Conservation (phyloP, 37 sponge, comb jelly and placozoan species). For the Beroe forskalii region DNA sequence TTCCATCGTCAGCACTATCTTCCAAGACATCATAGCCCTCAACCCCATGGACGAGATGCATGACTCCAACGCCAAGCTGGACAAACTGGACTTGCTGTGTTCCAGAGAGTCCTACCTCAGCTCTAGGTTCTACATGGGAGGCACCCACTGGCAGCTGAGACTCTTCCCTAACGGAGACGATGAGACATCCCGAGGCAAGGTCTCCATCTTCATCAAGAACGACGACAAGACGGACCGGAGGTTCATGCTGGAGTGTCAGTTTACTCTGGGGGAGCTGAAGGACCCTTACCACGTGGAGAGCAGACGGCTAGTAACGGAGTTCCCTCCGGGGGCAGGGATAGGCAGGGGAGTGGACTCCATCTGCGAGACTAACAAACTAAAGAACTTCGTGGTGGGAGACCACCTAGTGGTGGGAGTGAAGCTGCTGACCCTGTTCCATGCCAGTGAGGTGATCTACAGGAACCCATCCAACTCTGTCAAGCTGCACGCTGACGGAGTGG, state of each 20-base stretch:
- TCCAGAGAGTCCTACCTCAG: conserved; percentile 15
- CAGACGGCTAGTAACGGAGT: conserved; percentile 37
- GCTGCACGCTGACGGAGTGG: neutral
- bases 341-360: conserved; percentile 37
- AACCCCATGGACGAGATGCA: conserved; percentile 2
- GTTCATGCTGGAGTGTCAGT: conserved; percentile 58
- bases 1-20: conserved; percentile 42
- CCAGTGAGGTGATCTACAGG: conserved; percentile 19
- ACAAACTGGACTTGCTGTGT: conserved; percentile 2
- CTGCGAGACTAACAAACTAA: conserved; percentile 44
- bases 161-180: conserved; percentile 56
- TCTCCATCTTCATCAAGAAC: conserved; percentile 29
- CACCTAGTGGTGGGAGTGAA: conserved; percentile 21
- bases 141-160: neutral
- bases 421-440: conserved; percentile 22
- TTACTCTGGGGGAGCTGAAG: conserved; percentile 52
- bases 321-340: conserved; percentile 10
- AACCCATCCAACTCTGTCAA: neutral
- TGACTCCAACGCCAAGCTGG: neutral
- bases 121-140: conserved; percentile 46
- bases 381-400: conserved; percentile 41
- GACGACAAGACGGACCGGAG: conserved; percentile 27
- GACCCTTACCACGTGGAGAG: conserved; percentile 57
- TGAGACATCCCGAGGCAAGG: conserved; percentile 7
- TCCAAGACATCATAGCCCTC: conserved; percentile 15